Evolutionary conservation across 1,140 invertebrate species (phyloP).

Genomic region (Camponotus floridanus): DNA sequence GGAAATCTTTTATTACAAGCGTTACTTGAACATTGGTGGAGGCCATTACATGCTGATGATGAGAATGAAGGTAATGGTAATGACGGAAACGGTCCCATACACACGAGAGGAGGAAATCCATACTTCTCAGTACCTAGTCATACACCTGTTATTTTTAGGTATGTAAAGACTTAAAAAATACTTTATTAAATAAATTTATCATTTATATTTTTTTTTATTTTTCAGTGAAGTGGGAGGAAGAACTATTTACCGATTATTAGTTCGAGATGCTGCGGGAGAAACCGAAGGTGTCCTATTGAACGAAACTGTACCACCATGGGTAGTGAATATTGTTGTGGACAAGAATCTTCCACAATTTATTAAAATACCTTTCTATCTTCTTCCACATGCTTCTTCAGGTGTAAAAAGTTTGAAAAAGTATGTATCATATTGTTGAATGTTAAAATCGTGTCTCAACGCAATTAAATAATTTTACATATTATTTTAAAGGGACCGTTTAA

Average conservation of each 20-base stretch:
- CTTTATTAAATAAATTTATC: slow-evolving; percentile 47
- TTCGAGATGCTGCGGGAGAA: slow-evolving; percentile 97
- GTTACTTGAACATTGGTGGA: slow-evolving; percentile 98
- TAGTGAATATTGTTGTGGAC: slow-evolving; percentile 97
- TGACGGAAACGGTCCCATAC: slow-evolving; percentile 81
- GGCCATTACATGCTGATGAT: slow-evolving; percentile 87
- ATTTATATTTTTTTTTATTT: slow-evolving; percentile 71
- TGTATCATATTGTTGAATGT: slow-evolving; percentile 41
- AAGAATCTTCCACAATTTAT: slow-evolving; percentile 98
- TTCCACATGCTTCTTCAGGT: slow-evolving; percentile 96
- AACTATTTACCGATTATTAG: slow-evolving; percentile 95
- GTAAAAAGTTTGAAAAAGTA: slow-evolving; percentile 98
- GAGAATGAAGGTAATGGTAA: slow-evolving; percentile 83
- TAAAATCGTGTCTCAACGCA: background rate
- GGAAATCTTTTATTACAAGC: slow-evolving; percentile 97
- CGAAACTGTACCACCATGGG: slow-evolving; percentile 98
- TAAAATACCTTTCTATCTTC: slow-evolving; percentile 98
- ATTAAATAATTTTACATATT: slow-evolving; percentile 4
- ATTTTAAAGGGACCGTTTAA: slow-evolving; percentile 94
- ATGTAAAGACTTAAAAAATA: slow-evolving; percentile 59
- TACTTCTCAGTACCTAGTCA: slow-evolving; percentile 98
- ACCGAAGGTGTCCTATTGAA: slow-evolving; percentile 97
- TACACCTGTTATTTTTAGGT: slow-evolving; percentile 99
- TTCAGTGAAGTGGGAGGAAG: slow-evolving; percentile 97
- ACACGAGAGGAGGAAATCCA: slow-evolving; percentile 89